Evolutionary conservation across 2,797 vertebrate genomes (phyloP).

Genomic region (Hoplostethus mediterraneus): DNA sequence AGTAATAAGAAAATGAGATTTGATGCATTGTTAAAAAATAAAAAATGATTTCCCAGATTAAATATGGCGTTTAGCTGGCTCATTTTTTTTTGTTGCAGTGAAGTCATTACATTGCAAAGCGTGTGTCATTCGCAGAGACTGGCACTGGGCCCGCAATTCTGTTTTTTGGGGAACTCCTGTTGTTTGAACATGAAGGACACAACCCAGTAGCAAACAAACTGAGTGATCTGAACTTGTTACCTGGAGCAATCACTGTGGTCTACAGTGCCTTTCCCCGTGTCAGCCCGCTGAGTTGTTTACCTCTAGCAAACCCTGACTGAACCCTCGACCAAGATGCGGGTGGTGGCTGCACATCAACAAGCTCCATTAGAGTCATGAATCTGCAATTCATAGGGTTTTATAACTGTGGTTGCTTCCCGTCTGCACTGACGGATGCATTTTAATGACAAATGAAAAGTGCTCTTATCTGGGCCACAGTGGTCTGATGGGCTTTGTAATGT

Average conservation of each 20-base stretch:
- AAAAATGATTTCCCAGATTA: no score
- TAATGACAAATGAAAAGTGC: slow-evolving; percentile 7
- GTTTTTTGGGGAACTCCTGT: not conserved
- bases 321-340: slow-evolving; percentile 29
- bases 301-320: not conserved
- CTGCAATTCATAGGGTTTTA: slow-evolving; percentile 52
- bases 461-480: not conserved
- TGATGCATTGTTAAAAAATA: no score
- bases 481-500: slow-evolving; percentile 18
- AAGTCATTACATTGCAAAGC: no score
- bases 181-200: slow-evolving; percentile 4
- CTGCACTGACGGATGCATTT: not conserved
- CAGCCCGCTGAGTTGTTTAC: slow-evolving; percentile 1
- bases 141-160: not conserved
- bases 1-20: no score
- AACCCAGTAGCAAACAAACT: no score
- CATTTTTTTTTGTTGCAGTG: no score
- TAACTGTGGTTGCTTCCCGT: slow-evolving; percentile 11
- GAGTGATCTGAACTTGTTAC: no score
- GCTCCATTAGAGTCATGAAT: slow-evolving; percentile 27
- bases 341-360: not conserved
- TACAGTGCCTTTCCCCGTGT: no score
- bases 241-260: not conserved
- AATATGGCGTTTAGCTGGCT: no score
- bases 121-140: no score